A percentile compares a stretch with the other conserved stretches of the same genome.
Conservation (phyloP, 2,113 vertebrate genomes). For the Monarcha castaneiventris region DNA sequence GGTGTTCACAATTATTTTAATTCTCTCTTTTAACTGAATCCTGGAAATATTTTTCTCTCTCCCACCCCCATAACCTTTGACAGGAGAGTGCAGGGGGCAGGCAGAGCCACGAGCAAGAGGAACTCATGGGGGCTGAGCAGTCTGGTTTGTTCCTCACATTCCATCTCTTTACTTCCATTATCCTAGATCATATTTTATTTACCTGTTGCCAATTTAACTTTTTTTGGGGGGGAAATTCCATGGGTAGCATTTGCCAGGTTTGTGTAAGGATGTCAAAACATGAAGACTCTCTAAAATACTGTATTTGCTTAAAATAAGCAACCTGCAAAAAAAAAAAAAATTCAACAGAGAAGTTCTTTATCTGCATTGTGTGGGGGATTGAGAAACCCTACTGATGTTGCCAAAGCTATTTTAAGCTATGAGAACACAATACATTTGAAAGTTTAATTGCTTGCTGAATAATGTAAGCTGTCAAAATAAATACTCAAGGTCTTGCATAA, state of each 20-base stretch:
- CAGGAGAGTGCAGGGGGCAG: background rate
- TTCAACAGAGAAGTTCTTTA: constrained; percentile 5
- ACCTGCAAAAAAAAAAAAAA: background rate
- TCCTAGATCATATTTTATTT: background rate
- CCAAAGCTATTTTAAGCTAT: constrained; percentile 59
- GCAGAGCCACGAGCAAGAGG: background rate
- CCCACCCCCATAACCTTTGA: background rate
- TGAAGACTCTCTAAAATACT: background rate
- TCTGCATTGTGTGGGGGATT: constrained; percentile 37
- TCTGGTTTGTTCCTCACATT: background rate
- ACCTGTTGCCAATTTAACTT: background rate
- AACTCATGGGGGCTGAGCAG: background rate
- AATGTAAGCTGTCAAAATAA: constrained; percentile 67
- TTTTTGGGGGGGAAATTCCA: background rate
- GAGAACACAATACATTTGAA: constrained; percentile 66
- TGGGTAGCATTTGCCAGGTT: background rate
- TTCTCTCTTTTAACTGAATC: background rate
- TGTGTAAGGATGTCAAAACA: background rate
- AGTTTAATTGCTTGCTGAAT: constrained; percentile 69
- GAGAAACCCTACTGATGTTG: constrained; percentile 56
- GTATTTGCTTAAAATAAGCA: constrained; percentile 19
- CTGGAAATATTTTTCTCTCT: background rate
- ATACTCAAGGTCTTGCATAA: constrained; percentile 59
- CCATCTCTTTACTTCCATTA: background rate
- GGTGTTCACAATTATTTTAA: background rate